phyloP scores from a whole-genome alignment of 2,113 vertebrate species.

The Misgurnus mizolepis region DNA sequence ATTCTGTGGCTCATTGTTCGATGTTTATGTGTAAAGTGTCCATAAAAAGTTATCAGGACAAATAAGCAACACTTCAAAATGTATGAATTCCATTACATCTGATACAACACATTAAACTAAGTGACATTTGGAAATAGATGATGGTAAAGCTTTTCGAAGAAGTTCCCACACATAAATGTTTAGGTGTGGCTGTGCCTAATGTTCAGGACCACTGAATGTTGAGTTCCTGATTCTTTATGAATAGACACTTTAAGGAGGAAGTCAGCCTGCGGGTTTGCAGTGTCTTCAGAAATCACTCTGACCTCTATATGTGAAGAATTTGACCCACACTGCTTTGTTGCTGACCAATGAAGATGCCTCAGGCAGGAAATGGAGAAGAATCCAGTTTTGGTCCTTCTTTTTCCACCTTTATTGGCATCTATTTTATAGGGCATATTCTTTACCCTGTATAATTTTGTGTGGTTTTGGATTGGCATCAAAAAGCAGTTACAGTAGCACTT shows the following conservation, averaged over 20 bases:
- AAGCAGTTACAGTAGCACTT: neutral
- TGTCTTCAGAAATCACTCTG: constrained; percentile 73
- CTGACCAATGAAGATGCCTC: constrained; percentile 45
- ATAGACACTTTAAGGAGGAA: constrained; percentile 68
- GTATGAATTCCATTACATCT: constrained; percentile 20
- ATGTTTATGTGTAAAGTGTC: no score
- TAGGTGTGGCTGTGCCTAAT: neutral
- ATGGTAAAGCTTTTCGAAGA: neutral
- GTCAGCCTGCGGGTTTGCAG: constrained; percentile 61
- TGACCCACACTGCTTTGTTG: constrained; percentile 64
- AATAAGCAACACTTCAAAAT: neutral
- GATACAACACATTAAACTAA: neutral
- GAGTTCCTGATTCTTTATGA: neutral
- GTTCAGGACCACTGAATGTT: neutral
- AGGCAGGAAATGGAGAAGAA: constrained; percentile 18
- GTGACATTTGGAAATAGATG: neutral
- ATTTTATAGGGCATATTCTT: constrained; percentile 6
- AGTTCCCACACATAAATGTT: no score
- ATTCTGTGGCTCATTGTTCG: neutral
- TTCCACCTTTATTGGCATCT: neutral
- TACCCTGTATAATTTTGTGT: neutral
- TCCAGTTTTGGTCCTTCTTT: constrained; percentile 13
- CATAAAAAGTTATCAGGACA: neutral
- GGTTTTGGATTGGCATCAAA: neutral
- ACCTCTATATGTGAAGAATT: constrained; percentile 75